Evolutionary conservation across 2,888 invertebrate species (phyloP), one percentile per base, ranked within the genome.

Genomic region (Patella depressa): DNA sequence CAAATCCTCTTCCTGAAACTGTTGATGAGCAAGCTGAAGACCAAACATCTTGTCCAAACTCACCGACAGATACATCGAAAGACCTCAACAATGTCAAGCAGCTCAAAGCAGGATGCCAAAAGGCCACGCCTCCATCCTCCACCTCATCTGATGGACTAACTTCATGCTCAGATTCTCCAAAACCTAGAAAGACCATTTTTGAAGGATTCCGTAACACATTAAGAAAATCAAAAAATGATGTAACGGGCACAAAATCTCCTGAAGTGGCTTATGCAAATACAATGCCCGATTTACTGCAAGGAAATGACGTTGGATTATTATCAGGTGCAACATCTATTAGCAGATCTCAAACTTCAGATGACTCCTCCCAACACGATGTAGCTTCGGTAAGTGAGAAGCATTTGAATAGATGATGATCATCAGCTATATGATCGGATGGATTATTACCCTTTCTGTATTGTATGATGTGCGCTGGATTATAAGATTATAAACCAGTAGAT

Each of bases 201-300:
- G 94, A 94, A 86, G 94, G 94, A 84, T 94, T 94, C 90, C 92
- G 93, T 82, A 94, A 93, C 90, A 94, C 94, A 9, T 91, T 94
- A 82, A 91, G 92, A 76, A 91, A 94, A 86, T 93, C 94, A 85
- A 92, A 93, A 86, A 93, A 83, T 79, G 87, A 85, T 75, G 55
- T 59, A 24, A 55, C 70, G 12, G 80, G 80, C 54, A 72, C 71
- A 2, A 34, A 73, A 53, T 74, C 77, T 34, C 72, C 78, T 55
- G 78, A 80, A 65, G 65, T 65, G 65, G 75, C 76, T 74, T 80
- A 81, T 78, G 80, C 84, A 78, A 82, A 81, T 74, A 75, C 80
- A n/a, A 82, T 83, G 84, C 83, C 84, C 19, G 84, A 84, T 74
- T 76, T 83, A 53, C 80, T 81, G 19, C 82, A 84, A 74, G 81